Percentiles rank a stretch among this genome's conserved stretches.
Conservation (phyloP, 2,113 vertebrate species). For the Aramus guarauna region DNA sequence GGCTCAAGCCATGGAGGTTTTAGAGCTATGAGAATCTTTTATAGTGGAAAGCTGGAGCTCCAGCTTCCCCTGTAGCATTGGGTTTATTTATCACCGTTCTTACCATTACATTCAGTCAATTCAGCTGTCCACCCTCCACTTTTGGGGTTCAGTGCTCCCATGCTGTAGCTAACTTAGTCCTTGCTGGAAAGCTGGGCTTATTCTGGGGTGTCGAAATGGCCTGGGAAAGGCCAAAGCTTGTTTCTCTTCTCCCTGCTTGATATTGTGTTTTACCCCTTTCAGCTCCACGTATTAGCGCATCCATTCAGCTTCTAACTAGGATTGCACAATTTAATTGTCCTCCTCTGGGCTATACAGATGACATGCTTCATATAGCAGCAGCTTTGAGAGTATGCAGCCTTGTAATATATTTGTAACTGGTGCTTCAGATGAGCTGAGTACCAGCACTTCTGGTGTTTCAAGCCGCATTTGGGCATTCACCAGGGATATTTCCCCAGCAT, state of each 20-base stretch:
- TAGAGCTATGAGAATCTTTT: neutral
- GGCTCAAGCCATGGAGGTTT: neutral
- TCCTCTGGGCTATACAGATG: slow-evolving; percentile 59
- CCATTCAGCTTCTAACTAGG: slow-evolving; percentile 63
- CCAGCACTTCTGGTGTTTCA: slow-evolving; percentile 22
- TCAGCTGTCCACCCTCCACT: neutral
- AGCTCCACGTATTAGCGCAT: neutral
- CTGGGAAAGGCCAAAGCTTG: neutral
- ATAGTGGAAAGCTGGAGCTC: neutral
- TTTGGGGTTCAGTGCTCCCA: neutral
- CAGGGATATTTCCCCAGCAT: slow-evolving; percentile 59
- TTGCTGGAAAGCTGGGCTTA: neutral
- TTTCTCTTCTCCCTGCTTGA: neutral
- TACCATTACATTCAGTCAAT: neutral
- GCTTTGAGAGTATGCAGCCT: neutral
- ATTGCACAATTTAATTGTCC: slow-evolving; percentile 47
- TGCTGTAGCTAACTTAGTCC: neutral
- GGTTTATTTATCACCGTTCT: neutral
- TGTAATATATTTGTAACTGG: slow-evolving; percentile 34
- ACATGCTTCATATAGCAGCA: slow-evolving; percentile 58
- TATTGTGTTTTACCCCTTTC: neutral
- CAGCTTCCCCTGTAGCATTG: neutral
- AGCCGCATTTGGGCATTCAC: slow-evolving; percentile 4
- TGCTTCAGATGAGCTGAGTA: slow-evolving; percentile 2
- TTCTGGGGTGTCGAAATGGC: neutral